Evolutionary conservation across 2,797 vertebrate species (phyloP).

Genomic region (Semotilus atromaculatus): DNA sequence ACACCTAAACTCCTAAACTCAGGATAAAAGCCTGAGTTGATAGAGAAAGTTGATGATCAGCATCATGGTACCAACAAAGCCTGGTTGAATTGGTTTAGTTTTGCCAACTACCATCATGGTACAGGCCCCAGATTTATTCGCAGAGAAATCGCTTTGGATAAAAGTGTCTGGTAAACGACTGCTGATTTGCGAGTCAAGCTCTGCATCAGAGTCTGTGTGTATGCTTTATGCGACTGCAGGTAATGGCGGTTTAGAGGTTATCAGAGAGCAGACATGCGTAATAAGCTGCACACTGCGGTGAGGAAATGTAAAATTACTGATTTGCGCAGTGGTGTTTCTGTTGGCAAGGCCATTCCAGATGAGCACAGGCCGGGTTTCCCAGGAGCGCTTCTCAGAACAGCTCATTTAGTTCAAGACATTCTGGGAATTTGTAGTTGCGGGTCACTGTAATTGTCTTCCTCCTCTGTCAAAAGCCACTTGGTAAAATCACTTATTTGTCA

Average conservation of each 20-base stretch:
- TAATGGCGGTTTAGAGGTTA: neutral
- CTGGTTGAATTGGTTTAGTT: no score
- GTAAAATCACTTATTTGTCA: neutral
- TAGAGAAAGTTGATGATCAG: no score
- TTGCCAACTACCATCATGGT: no score
- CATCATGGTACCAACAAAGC: no score
- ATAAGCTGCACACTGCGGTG: neutral
- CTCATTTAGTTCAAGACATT: conserved; percentile 16
- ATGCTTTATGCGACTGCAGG: neutral
- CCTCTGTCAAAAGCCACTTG: conserved; percentile 14
- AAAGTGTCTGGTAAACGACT: neutral
- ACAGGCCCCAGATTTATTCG: neutral
- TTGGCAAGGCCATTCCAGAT: conserved; percentile 10
- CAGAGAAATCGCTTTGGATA: neutral
- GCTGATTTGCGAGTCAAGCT: neutral
- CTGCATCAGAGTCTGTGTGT: neutral
- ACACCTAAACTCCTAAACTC: no score
- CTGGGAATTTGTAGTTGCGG: conserved; percentile 17
- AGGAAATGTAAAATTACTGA: conserved; percentile 35
- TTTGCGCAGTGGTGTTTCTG: conserved; percentile 28
- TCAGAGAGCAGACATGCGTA: conserved; percentile 18
- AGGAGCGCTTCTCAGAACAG: conserved; percentile 11
- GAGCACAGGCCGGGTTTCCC: conserved; percentile 13
- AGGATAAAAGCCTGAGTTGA: no score
- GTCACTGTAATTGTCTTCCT: conserved; percentile 27